phyloP scores from a whole-genome alignment of 2,797 vertebrate genomes.

The Smutsia gigantea region DNA sequence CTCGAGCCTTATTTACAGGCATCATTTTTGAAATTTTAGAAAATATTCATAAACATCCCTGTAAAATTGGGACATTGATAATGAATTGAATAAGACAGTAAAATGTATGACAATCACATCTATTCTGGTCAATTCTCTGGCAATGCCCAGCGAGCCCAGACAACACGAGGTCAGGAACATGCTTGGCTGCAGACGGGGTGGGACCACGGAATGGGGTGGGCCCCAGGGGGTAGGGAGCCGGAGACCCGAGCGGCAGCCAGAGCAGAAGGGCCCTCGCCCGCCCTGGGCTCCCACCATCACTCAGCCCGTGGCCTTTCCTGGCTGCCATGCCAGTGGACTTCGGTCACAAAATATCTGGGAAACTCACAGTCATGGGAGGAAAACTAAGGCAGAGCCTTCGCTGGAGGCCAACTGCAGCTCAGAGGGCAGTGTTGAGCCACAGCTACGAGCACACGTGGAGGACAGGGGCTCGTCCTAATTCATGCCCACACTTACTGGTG shows the following conservation, averaged over 20 bases:
- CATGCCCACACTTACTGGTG: too few species aligned
- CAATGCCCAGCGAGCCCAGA: not conserved
- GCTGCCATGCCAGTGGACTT: fast-evolving
- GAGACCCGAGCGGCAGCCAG: too few species aligned
- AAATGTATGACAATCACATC: fast-evolving
- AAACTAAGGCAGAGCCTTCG: fast-evolving
- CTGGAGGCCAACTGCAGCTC: fast-evolving
- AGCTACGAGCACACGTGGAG: fast-evolving
- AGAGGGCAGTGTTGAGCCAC: too few species aligned
- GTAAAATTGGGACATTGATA: fast-evolving
- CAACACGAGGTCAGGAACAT: too few species aligned
- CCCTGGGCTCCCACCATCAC: not conserved
- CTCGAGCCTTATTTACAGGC: fast-evolving
- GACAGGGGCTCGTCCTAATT: too few species aligned
- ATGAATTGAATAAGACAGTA: not conserved
- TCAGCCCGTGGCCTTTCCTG: not conserved
- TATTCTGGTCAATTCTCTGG: fast-evolving
- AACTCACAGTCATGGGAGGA: too few species aligned
- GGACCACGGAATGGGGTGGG: too few species aligned
- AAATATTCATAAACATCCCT: not conserved
- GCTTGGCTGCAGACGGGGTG: fast-evolving
- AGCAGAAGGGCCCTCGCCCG: too few species aligned
- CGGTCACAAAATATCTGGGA: not conserved
- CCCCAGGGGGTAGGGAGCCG: too few species aligned
- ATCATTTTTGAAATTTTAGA: not conserved